Conservation (phyloP, 2,797 vertebrate genomes). For the Ctenosaura bakeri region DNA sequence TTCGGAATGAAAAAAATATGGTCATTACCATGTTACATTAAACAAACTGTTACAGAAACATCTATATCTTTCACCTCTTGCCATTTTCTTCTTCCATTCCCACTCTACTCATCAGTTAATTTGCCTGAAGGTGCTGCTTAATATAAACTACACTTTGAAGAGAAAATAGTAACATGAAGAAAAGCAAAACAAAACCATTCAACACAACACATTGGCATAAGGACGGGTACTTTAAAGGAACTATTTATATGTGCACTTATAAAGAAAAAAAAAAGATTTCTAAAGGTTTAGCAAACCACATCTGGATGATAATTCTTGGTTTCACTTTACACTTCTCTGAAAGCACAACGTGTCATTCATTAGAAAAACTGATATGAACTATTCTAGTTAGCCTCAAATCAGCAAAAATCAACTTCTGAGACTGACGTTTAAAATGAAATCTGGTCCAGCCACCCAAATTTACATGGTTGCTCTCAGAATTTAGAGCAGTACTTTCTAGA, state of each 20-base stretch:
- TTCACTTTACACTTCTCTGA: slow-evolving; percentile 16
- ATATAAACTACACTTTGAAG: neutral
- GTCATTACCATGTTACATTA: neutral
- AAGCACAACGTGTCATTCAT: slow-evolving; percentile 53
- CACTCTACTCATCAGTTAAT: neutral
- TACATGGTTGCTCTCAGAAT: neutral
- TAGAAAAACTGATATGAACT: slow-evolving; percentile 43
- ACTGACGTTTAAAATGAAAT: neutral
- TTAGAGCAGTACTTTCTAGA: too few relatives aligned
- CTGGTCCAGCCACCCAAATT: neutral
- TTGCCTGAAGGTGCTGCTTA: neutral
- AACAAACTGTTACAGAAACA: neutral
- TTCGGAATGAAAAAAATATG: neutral
- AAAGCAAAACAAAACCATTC: neutral
- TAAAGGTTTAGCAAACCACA: too few relatives aligned
- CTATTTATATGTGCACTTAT: too few relatives aligned
- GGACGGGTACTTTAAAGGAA: too few relatives aligned
- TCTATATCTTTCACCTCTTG: neutral
- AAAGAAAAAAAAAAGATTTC: too few relatives aligned
- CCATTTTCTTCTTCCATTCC: neutral
- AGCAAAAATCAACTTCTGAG: slow-evolving; percentile 38
- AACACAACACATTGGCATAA: neutral
- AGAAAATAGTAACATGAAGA: neutral
- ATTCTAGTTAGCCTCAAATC: slow-evolving; percentile 23
- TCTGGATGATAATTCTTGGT: neutral